Evolutionary conservation across 1,140 invertebrate genomes (phyloP).

Genomic region (Pissodes strobi): DNA sequence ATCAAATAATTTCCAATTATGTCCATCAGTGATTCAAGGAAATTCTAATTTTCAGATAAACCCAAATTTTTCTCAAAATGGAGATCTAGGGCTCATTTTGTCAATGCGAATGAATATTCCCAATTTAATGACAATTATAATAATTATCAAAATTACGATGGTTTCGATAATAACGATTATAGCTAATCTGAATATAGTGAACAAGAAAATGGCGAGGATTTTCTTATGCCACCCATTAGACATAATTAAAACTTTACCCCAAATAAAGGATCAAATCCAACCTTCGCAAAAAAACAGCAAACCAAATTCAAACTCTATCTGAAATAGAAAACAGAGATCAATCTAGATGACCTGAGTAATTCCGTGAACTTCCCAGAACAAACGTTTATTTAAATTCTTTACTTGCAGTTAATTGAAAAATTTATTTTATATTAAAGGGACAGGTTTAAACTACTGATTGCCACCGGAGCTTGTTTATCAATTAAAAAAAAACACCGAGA

Average conservation of each 20-base stretch:
- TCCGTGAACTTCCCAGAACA: not conserved
- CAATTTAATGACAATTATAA: no score
- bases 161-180: not conserved
- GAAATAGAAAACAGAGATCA: not conserved
- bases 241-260: no score
- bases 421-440: conserved; percentile 14
- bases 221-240: conserved; percentile 4
- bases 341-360: not conserved
- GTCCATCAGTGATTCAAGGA: no score
- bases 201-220: not conserved
- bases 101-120: no score
- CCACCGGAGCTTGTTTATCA: conserved; percentile 21
- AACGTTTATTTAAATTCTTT: conserved; percentile 14
- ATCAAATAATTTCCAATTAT: not conserved
- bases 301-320: not conserved
- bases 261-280: no score
- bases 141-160: not conserved
- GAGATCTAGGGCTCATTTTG: no score
- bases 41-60: no score
- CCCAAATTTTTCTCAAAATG: no score
- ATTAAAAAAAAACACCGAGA: conserved; percentile 23
- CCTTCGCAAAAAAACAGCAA: no score
- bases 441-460: conserved; percentile 20
- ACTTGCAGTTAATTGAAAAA: no score
- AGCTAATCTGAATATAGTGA: not conserved